A percentile compares a stretch with the other conserved stretches of the same genome.
Evolutionary conservation across 2,888 invertebrate genomes (phyloP).

Genomic region (Pachymerium ferrugineum): DNA sequence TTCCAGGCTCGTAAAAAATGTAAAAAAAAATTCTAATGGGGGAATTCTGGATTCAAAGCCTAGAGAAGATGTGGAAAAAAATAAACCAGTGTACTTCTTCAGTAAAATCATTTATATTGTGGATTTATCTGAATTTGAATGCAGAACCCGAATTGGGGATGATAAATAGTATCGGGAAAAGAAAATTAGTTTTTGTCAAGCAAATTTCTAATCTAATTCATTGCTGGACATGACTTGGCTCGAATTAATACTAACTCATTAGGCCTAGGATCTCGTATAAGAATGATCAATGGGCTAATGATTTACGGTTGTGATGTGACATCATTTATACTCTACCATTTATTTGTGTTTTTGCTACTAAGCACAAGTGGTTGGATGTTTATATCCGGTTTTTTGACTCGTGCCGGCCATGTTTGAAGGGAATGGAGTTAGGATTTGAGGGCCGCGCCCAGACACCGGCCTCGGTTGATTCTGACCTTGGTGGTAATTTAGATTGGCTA

Average conservation of each 20-base stretch:
- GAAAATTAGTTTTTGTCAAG: no score
- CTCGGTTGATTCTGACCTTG: not conserved
- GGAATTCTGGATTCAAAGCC: no score
- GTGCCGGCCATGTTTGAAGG: not conserved
- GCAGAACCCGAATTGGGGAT: no score
- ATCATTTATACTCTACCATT: not conserved
- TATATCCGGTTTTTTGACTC: not conserved
- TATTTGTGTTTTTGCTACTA: not conserved
- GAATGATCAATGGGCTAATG: slow-evolving; percentile 7
- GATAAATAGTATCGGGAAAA: no score
- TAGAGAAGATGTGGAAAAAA: no score
- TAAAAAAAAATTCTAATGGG: no score
- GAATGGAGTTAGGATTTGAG: not conserved
- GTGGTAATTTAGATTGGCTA: slow-evolving; percentile 12
- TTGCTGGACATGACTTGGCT: not conserved
- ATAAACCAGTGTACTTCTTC: no score
- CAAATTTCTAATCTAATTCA: not conserved
- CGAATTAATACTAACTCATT: not conserved
- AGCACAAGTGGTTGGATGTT: not conserved
- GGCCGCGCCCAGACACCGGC: slow-evolving; percentile 8
- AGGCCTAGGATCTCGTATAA: not conserved
- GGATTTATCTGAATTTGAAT: no score
- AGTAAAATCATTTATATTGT: no score
- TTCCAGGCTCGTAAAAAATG: not conserved
- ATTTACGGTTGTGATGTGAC: not conserved